These are phyloP conservation scores for Apoda limacodes DNA, from an alignment of 2,888 invertebrate species.

Conservation along the genomic window DNA sequence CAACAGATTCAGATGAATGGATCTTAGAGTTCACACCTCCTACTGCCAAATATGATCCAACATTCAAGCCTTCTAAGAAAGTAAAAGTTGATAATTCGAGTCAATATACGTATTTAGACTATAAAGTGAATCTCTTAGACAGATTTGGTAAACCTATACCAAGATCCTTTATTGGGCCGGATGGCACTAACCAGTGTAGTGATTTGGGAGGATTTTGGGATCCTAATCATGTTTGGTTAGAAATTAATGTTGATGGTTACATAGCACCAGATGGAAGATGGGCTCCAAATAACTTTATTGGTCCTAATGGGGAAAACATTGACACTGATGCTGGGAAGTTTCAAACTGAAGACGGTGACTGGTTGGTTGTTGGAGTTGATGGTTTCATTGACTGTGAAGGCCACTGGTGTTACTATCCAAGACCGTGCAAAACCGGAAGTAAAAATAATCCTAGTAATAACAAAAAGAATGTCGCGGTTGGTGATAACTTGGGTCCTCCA, in stretches of 20 bases:
- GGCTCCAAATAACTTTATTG: slow-evolving; percentile 46
- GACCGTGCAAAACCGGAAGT: slow-evolving; percentile 20
- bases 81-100: slow-evolving; percentile 28
- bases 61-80: slow-evolving; percentile 38
- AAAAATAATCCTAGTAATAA: slow-evolving; percentile 18
- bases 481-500: slow-evolving; percentile 1
- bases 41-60: slow-evolving; percentile 42
- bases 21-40: slow-evolving; percentile 61
- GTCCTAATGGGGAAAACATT: slow-evolving; percentile 45
- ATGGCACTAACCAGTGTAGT: slow-evolving; percentile 55
- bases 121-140: slow-evolving; percentile 47
- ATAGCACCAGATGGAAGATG: slow-evolving; percentile 49
- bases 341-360: slow-evolving; percentile 34
- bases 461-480: slow-evolving; percentile 21
- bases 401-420: slow-evolving; percentile 44
- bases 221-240: slow-evolving; percentile 46
- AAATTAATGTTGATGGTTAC: slow-evolving; percentile 52
- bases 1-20: slow-evolving; percentile 60
- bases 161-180: slow-evolving; percentile 51
- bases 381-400: slow-evolving; percentile 43
- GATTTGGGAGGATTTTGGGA: slow-evolving; percentile 61
- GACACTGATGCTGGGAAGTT: slow-evolving; percentile 48
- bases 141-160: slow-evolving; percentile 47
- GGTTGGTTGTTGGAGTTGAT: slow-evolving; percentile 50
- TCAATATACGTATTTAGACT: slow-evolving; percentile 53